Evolutionary conservation across 53 echinoderm and acorn worm species (phyloP).

Genomic region (Hippasteria phrygiana): DNA sequence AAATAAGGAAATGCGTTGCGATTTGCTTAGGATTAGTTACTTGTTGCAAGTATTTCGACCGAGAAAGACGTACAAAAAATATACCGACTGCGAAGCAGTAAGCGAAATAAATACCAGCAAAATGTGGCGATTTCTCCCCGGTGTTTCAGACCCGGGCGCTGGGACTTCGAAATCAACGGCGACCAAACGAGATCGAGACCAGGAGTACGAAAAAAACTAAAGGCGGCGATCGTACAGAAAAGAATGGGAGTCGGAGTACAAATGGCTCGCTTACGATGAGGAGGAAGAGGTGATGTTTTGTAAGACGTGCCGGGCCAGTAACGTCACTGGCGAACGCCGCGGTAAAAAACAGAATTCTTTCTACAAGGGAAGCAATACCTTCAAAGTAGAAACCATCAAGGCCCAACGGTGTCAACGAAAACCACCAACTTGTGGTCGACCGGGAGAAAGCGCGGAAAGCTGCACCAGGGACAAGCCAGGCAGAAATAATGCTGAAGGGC

Average conservation of each 20-base stretch:
- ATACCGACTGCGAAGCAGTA: too few species aligned
- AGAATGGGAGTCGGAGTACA: constrained; percentile 46
- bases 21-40: too few species aligned
- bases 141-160: constrained; percentile 16
- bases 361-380: constrained; percentile 38
- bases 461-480: constrained; percentile 37
- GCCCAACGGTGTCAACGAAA: constrained; percentile 37
- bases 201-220: constrained; percentile 15
- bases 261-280: constrained; percentile 27
- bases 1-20: too few species aligned
- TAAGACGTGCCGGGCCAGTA: constrained; percentile 11
- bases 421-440: constrained; percentile 40
- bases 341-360: constrained; percentile 2
- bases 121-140: too few species aligned
- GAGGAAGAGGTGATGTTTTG: constrained; percentile 38
- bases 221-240: constrained; percentile 1
- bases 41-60: too few species aligned
- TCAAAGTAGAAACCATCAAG: constrained; percentile 44
- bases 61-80: too few species aligned
- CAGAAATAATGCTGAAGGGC: constrained; percentile 48
- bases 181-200: not conserved
- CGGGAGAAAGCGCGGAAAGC: constrained; percentile 8
- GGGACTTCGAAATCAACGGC: not conserved
- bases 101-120: too few species aligned
- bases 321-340: not conserved